phyloP scores from a whole-genome alignment of 53 echinoderm and acorn worm species.

The Antedon mediterranea region DNA sequence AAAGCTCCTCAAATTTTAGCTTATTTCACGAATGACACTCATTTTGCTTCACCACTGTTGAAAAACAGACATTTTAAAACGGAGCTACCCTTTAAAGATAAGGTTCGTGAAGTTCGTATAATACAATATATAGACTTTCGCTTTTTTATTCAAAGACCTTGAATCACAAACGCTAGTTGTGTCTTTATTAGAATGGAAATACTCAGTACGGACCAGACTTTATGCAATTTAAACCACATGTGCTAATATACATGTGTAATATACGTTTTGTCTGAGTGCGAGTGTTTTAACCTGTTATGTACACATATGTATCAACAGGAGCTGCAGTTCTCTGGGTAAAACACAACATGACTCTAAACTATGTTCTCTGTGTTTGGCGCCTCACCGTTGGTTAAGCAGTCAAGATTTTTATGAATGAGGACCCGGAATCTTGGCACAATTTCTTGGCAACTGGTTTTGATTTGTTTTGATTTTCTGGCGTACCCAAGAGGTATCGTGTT shows the following conservation, averaged over 20 bases:
- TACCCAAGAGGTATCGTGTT: not conserved
- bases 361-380: not conserved
- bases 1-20: too few relatives aligned
- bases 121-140: not conserved
- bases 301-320: not conserved
- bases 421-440: not conserved
- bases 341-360: not conserved
- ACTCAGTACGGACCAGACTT: not conserved
- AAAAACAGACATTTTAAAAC: too few relatives aligned
- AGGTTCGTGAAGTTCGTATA: too few relatives aligned
- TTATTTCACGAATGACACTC: too few relatives aligned
- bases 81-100: too few relatives aligned
- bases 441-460: not conserved
- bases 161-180: not conserved
- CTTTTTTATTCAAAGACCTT: not conserved
- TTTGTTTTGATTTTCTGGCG: not conserved
- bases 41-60: too few relatives aligned
- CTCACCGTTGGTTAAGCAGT: not conserved
- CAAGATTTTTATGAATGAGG: not conserved
- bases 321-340: not conserved
- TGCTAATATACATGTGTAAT: not conserved
- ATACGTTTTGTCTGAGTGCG: not conserved
- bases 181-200: too few relatives aligned
- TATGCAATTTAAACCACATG: not conserved
- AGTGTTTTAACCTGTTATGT: not conserved